Conservation (phyloP, 2,888 invertebrate species). For the Drosophila emarginata region DNA sequence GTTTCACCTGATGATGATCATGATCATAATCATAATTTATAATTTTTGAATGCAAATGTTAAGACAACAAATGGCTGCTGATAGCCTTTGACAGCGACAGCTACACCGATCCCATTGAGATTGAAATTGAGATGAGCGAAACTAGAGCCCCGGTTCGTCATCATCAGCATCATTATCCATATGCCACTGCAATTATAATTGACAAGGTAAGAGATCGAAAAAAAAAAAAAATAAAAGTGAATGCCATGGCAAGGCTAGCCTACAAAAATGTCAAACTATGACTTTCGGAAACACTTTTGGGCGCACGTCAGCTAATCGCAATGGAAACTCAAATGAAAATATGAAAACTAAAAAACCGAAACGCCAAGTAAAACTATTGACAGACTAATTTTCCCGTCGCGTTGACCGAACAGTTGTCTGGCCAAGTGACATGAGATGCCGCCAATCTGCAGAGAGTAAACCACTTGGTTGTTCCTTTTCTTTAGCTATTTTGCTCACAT, state of each 20-base stretch:
- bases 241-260: constrained; percentile 53
- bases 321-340: constrained; percentile 38
- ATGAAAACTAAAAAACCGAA: constrained; percentile 32
- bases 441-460: background rate
- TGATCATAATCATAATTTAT: background rate
- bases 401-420: background rate
- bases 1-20: background rate
- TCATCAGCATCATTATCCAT: constrained; percentile 44
- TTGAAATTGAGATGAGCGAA: constrained; percentile 13
- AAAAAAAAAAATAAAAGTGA: constrained; percentile 50
- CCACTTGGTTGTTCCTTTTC: background rate
- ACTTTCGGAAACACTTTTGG: constrained; percentile 39
- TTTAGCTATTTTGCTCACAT: constrained; percentile 3
- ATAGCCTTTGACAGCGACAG: constrained; percentile 4
- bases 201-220: constrained; percentile 15
- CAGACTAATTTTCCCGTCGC: constrained; percentile 36
- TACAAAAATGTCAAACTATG: constrained; percentile 56
- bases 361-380: constrained; percentile 23
- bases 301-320: constrained; percentile 56
- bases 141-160: background rate
- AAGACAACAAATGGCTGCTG: background rate
- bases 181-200: constrained; percentile 56
- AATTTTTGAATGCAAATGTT: background rate
- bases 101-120: constrained; percentile 25
- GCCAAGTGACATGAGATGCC: background rate